Conservation (phyloP, 1,140 invertebrate genomes). For the Bombus huntii region DNA sequence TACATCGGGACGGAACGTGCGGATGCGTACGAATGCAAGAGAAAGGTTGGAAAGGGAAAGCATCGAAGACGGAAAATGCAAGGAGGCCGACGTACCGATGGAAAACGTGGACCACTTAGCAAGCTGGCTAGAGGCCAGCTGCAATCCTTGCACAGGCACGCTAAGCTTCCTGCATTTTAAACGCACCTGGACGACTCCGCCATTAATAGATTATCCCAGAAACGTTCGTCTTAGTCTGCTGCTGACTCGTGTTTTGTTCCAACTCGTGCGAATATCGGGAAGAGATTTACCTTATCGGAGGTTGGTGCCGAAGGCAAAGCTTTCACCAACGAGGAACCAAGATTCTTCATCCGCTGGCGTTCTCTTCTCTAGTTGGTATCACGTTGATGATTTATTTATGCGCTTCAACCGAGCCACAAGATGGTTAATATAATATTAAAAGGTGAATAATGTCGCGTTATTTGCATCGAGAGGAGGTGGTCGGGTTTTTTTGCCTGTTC, state of each 20-base stretch:
- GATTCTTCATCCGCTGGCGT: not conserved
- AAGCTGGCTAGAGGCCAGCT: conserved; percentile 71
- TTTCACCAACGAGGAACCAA: not conserved
- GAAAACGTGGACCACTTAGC: conserved; percentile 73
- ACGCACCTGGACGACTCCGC: conserved; percentile 70
- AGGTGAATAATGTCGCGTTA: conserved; percentile 26
- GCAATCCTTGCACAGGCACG: conserved; percentile 72
- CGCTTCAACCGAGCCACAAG: not conserved
- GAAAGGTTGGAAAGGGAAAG: not conserved
- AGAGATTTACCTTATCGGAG: conserved; percentile 8
- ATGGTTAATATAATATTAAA: conserved; percentile 29
- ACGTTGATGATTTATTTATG: conserved; percentile 22
- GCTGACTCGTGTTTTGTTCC: conserved; percentile 25
- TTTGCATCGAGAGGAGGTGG: not conserved
- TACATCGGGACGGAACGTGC: conserved; percentile 42
- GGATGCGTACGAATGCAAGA: conserved; percentile 48
- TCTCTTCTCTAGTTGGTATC: not conserved
- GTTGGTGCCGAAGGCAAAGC: not conserved
- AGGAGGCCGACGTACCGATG: conserved; percentile 32
- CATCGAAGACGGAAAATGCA: not conserved
- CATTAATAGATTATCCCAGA: conserved; percentile 74
- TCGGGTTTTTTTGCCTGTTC: not conserved
- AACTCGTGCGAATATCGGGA: conserved; percentile 5
- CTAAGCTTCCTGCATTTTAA: conserved; percentile 72
- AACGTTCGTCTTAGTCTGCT: conserved; percentile 60